phyloP scores from a whole-genome alignment of 2,888 invertebrate genomes.

The Brenthis hecate region DNA sequence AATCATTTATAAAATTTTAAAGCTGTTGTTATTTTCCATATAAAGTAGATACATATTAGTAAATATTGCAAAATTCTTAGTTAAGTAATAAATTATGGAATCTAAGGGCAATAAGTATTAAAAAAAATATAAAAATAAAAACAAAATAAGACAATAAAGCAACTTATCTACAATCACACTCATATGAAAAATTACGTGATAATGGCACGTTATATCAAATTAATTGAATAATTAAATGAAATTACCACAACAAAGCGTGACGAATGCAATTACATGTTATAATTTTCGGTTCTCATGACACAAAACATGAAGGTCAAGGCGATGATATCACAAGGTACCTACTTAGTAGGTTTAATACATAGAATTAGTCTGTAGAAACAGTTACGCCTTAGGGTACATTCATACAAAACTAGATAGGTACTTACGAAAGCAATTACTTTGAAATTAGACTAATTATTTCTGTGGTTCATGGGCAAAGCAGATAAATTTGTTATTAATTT shows the following conservation, averaged over 20 bases:
- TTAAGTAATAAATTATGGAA: too few species aligned
- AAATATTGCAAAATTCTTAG: too few species aligned
- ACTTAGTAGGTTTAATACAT: not conserved
- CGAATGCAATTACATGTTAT: slow-evolving; percentile 54
- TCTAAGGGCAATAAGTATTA: too few species aligned
- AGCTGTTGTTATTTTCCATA: too few species aligned
- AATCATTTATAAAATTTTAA: too few species aligned
- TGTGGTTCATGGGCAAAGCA: too few species aligned
- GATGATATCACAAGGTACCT: slow-evolving; percentile 57
- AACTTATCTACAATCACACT: not conserved
- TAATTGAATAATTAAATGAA: slow-evolving; percentile 14
- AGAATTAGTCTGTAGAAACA: not conserved
- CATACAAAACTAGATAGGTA: not conserved
- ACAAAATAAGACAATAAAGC: too few species aligned
- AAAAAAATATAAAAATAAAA: too few species aligned
- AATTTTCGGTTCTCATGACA: slow-evolving; percentile 46
- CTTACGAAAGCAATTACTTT: too few species aligned
- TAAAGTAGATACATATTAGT: too few species aligned
- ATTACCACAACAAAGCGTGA: slow-evolving; percentile 47
- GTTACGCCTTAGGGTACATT: not conserved
- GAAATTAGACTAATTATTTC: too few species aligned
- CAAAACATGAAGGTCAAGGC: slow-evolving; percentile 59
- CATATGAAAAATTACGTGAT: not conserved
- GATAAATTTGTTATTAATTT: too few species aligned
- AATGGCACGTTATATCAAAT: slow-evolving; percentile 2